A percentile compares a stretch with the other conserved stretches of the same genome.
phyloP scores from a whole-genome alignment of 2,888 invertebrate species.

The Barypeithes pellucidus region DNA sequence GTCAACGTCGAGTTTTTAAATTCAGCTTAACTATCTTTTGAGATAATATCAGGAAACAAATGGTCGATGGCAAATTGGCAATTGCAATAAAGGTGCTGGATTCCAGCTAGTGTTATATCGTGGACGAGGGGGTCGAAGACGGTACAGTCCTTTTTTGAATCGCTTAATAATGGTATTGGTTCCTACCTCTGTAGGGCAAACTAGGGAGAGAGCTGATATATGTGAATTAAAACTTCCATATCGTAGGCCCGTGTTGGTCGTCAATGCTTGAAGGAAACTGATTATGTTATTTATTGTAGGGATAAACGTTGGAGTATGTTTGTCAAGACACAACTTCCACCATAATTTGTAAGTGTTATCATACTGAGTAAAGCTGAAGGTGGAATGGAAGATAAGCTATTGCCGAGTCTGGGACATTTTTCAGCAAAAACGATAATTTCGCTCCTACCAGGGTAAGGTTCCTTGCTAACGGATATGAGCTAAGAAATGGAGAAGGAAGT shows the following conservation, averaged over 20 bases:
- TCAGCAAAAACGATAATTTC: conserved; percentile 32
- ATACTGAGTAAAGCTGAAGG: conserved; percentile 40
- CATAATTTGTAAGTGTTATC: conserved; percentile 28
- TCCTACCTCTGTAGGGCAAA: conserved; percentile 11
- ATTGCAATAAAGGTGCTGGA: conserved; percentile 56
- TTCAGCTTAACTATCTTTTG: conserved; percentile 41
- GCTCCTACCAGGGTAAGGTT: conserved; percentile 38
- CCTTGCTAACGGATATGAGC: neutral
- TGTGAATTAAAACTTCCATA: conserved; percentile 28
- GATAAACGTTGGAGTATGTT: conserved; percentile 7
- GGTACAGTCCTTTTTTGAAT: conserved; percentile 46
- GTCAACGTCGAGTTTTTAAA: too few species aligned
- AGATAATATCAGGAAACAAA: conserved; percentile 33
- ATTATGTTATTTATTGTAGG: conserved; percentile 10
- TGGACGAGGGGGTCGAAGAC: conserved; percentile 46
- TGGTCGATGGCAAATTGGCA: conserved; percentile 23
- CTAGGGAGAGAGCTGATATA: conserved; percentile 25
- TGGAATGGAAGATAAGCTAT: conserved; percentile 32
- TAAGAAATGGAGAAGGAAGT: conserved; percentile 31
- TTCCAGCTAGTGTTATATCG: conserved; percentile 59
- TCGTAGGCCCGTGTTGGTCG: neutral
- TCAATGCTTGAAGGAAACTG: neutral
- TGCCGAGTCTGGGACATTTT: conserved; percentile 30
- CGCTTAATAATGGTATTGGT: conserved; percentile 53
- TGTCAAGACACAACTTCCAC: conserved; percentile 28